Conservation (phyloP, 2,113 vertebrate species). For the Athene cunicularia region DNA sequence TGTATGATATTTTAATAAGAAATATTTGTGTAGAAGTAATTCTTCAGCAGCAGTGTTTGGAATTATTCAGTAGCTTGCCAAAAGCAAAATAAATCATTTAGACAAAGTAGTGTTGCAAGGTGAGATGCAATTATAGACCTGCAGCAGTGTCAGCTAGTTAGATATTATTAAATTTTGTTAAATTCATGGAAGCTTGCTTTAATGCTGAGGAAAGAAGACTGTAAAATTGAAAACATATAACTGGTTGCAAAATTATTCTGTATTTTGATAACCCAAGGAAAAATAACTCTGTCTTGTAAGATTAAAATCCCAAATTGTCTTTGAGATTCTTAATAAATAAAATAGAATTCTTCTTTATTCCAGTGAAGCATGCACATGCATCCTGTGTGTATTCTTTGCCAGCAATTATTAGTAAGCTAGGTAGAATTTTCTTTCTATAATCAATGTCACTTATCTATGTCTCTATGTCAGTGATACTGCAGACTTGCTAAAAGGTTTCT, state of each 20-base stretch:
- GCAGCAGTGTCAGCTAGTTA: conserved; percentile 21
- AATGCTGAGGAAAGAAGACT: background rate
- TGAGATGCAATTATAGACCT: conserved; percentile 13
- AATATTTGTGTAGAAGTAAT: conserved; percentile 59
- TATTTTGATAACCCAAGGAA: background rate
- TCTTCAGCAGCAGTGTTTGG: background rate
- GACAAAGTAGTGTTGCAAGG: conserved; percentile 32
- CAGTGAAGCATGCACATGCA: background rate
- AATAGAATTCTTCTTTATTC: background rate
- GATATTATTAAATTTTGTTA: conserved; percentile 36
- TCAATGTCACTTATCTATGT: background rate
- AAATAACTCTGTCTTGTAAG: background rate
- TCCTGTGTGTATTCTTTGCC: background rate
- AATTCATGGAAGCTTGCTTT: conserved; percentile 7
- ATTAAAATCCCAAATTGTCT: background rate
- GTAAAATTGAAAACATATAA: background rate
- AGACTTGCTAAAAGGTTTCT: background rate
- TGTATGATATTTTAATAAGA: conserved; percentile 10
- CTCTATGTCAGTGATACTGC: background rate
- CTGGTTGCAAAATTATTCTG: background rate
- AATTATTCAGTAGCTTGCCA: conserved; percentile 29
- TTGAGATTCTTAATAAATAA: background rate
- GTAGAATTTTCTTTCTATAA: background rate
- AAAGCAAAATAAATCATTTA: conserved; percentile 63
- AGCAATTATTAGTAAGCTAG: background rate